Conservation (phyloP, 2,888 invertebrate genomes). For the Volucella bombylans region DNA sequence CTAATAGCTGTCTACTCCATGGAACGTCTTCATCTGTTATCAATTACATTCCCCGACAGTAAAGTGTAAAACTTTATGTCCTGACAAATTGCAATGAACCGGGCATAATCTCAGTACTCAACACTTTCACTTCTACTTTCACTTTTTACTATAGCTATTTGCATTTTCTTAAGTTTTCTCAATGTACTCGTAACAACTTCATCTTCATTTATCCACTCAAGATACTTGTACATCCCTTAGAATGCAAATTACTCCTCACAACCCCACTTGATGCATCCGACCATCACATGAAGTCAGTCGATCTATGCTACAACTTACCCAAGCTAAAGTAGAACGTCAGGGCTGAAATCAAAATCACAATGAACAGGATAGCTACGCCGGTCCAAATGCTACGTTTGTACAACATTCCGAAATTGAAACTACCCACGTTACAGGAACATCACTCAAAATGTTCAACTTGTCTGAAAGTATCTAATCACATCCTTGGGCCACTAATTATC, state of each 20-base stretch:
- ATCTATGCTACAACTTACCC: constrained; percentile 77
- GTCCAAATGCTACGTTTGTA: constrained; percentile 81
- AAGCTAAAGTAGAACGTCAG: constrained; percentile 81
- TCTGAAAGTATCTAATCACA: constrained; percentile 64
- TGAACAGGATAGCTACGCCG: constrained; percentile 79
- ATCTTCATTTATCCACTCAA: constrained; percentile 46
- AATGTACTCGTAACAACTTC: constrained; percentile 25
- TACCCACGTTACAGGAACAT: constrained; percentile 37
- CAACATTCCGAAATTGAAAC: constrained; percentile 76
- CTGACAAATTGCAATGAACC: constrained; percentile 65
- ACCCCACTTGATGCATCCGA: constrained; percentile 14
- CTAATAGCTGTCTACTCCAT: constrained; percentile 24
- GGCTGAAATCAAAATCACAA: constrained; percentile 79
- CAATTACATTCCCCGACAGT: constrained; percentile 53
- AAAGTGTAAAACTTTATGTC: constrained; percentile 64
- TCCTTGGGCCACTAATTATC: constrained; percentile 58
- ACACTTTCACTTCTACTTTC: constrained; percentile 60
- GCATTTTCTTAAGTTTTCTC: constrained; percentile 50
- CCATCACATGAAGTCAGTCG: constrained; percentile 6
- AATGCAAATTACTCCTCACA: constrained; percentile 42
- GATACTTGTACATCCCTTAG: background rate
- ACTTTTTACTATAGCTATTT: constrained; percentile 48
- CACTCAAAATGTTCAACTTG: constrained; percentile 51
- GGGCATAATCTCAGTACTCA: constrained; percentile 42
- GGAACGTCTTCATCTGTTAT: constrained; percentile 44